phyloP scores from a whole-genome alignment of 2,888 invertebrate genomes.

The Matsumyia berberina region DNA sequence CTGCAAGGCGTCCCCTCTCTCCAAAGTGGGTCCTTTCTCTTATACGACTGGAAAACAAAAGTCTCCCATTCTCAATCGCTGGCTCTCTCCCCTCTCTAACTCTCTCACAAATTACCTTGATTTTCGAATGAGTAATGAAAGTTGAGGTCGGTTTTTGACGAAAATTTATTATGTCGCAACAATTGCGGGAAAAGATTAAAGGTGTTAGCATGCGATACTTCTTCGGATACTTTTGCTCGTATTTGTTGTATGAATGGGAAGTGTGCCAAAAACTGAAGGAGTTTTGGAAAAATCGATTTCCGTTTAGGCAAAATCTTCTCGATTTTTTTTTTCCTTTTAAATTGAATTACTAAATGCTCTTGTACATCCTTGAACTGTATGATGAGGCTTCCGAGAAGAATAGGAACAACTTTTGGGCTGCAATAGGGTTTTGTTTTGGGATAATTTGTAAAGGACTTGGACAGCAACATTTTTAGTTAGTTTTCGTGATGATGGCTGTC shows the following conservation, averaged over 20 bases:
- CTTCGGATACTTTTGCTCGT: conserved; percentile 13
- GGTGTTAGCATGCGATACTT: conserved; percentile 52
- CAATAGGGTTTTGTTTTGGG: too few species aligned
- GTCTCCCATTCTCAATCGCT: background rate
- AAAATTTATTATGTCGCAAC: conserved; percentile 71
- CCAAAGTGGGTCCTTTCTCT: conserved; percentile 36
- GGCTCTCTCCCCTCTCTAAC: background rate
- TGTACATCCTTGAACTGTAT: too few species aligned
- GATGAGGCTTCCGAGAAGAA: too few species aligned
- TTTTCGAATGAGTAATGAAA: conserved; percentile 67
- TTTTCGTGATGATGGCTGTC: too few species aligned
- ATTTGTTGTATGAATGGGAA: conserved; percentile 52
- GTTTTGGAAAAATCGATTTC: conserved; percentile 51
- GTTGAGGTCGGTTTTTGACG: conserved; percentile 58
- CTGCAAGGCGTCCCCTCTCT: conserved; percentile 25
- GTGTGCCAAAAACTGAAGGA: conserved; percentile 33
- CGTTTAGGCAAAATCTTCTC: background rate
- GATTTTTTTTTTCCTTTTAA: too few species aligned
- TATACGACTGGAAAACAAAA: conserved; percentile 23
- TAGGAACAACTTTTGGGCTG: too few species aligned
- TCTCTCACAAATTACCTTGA: conserved; percentile 59
- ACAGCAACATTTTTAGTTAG: too few species aligned
- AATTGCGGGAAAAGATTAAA: conserved; percentile 71
- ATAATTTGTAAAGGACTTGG: too few species aligned
- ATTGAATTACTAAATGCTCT: too few species aligned